Percentiles rank a stretch among this genome's conserved stretches.
These are phyloP conservation scores for Cyphomyrus discorhynchus DNA, from an alignment of 2,113 vertebrate genomes.

Conservation along the genomic window DNA sequence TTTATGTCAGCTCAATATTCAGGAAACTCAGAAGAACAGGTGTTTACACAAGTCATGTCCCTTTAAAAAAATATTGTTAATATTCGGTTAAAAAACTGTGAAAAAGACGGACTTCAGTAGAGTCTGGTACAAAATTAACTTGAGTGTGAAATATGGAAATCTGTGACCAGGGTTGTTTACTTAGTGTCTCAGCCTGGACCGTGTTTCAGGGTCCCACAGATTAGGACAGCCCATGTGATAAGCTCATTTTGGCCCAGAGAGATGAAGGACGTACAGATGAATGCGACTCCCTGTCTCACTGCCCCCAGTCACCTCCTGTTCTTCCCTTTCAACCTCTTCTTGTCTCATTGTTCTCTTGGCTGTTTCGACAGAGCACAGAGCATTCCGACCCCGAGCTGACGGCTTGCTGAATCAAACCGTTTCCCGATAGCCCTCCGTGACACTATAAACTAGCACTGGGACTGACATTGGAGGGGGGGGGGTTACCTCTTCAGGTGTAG, in stretches of 20 bases:
- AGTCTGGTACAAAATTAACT: not conserved
- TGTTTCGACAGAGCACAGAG: not conserved
- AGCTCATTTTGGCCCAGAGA: not conserved
- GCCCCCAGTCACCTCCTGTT: not conserved
- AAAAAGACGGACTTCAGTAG: not conserved
- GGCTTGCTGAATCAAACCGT: not conserved
- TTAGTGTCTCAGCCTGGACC: conserved; percentile 38
- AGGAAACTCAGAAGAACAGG: not conserved
- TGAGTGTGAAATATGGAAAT: not conserved
- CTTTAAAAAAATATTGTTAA: not conserved
- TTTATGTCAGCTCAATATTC: not conserved
- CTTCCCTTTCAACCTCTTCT: not conserved
- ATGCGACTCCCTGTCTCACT: not conserved
- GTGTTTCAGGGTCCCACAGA: conserved; percentile 59
- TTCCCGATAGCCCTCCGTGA: not conserved
- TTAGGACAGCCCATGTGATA: not conserved
- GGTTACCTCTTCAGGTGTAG: not conserved
- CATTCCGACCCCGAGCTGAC: not conserved
- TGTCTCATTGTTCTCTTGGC: not conserved
- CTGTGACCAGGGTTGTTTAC: not conserved
- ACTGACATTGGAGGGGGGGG: not conserved
- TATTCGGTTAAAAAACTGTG: not conserved
- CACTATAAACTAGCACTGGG: not conserved
- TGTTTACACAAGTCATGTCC: not conserved
- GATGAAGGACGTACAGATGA: not conserved